A percentile compares a stretch with the other conserved stretches of the same genome.
Conservation (phyloP, 2,113 vertebrate genomes). For the Empidonax traillii region DNA sequence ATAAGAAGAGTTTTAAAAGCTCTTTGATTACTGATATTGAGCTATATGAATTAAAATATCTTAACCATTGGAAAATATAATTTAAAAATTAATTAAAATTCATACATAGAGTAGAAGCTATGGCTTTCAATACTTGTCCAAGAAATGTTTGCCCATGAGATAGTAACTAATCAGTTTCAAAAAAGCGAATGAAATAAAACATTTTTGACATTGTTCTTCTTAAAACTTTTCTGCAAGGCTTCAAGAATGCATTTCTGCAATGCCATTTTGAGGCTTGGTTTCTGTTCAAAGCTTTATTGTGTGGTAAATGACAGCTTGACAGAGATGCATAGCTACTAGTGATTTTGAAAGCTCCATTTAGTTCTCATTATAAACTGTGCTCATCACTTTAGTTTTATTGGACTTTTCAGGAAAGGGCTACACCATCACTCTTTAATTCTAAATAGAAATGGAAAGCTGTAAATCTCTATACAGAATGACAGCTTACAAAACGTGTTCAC, state of each 20-base stretch:
- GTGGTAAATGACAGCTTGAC: slow-evolving; percentile 53
- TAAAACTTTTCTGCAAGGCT: not conserved
- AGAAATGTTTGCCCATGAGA: not conserved
- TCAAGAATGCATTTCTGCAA: not conserved
- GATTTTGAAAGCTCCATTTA: slow-evolving; percentile 59
- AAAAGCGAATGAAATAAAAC: not conserved
- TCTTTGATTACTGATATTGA: not conserved
- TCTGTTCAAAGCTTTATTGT: not conserved
- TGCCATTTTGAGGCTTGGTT: not conserved
- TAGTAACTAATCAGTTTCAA: not conserved
- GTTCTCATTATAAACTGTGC: slow-evolving; percentile 41
- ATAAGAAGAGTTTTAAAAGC: not conserved
- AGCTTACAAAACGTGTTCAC: slow-evolving; percentile 38
- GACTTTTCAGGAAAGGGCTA: slow-evolving; percentile 45
- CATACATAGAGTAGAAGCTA: not conserved
- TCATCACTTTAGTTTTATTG: slow-evolving; percentile 53
- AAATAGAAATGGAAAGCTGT: slow-evolving; percentile 58
- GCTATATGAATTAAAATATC: not conserved
- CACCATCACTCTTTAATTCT: slow-evolving; percentile 56
- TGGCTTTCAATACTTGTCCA: not conserved
- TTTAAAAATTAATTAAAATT: not conserved
- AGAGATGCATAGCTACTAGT: slow-evolving; percentile 23
- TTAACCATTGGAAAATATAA: not conserved
- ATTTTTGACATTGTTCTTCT: not conserved
- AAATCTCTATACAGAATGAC: slow-evolving; percentile 60